These are phyloP conservation scores for Fulica atra DNA, from an alignment of 2,113 vertebrate species.

Conservation along the genomic window DNA sequence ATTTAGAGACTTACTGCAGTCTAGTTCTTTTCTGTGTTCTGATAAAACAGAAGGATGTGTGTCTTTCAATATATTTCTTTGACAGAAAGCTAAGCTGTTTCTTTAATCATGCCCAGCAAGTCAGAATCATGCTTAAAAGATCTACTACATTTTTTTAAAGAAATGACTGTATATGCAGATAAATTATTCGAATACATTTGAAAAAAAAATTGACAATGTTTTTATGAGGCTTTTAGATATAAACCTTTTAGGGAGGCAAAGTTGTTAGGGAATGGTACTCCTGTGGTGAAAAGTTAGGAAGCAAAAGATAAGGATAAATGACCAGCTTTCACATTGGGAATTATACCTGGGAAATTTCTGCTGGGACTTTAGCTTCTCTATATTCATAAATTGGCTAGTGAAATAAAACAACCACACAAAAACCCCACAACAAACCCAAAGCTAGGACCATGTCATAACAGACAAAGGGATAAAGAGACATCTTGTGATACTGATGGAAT, in stretches of 20 bases:
- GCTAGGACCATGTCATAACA: neutral
- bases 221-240: neutral
- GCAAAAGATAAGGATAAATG: neutral
- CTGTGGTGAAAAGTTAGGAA: neutral
- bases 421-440: neutral
- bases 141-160: neutral
- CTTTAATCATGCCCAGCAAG: neutral
- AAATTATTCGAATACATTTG: neutral
- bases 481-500: neutral
- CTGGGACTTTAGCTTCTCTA: neutral
- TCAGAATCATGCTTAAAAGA: neutral
- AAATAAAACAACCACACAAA: neutral
- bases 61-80: neutral
- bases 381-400: neutral
- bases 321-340: neutral
- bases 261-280: accelerated
- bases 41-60: neutral
- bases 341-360: neutral
- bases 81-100: neutral
- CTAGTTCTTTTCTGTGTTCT: neutral
- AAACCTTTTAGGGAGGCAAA: neutral
- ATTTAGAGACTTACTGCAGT: neutral
- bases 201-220: neutral
- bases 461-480: neutral
- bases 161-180: neutral